A percentile compares a stretch with the other conserved stretches of the same genome.
Conservation (phyloP, 1,140 invertebrate genomes). For the Lepidotrigona ventralis region DNA sequence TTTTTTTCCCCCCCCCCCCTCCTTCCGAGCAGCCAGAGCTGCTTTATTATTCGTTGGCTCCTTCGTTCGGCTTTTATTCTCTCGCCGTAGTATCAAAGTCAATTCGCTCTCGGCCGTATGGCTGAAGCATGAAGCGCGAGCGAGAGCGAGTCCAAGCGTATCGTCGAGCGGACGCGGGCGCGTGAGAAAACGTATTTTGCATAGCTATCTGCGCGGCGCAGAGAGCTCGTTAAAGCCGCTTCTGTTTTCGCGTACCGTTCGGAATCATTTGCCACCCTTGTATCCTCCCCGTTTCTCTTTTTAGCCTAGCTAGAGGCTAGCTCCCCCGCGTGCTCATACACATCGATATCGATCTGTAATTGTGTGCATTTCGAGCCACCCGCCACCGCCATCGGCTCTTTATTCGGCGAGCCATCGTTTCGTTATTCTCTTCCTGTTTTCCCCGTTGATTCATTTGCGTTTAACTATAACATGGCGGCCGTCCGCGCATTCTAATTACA, state of each 20-base stretch:
- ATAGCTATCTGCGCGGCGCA: slow-evolving; percentile 56
- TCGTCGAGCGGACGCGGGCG: neutral
- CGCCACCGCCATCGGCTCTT: neutral
- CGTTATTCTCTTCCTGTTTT: slow-evolving; percentile 1
- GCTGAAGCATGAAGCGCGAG: neutral
- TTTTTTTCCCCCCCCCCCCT: too few relatives aligned
- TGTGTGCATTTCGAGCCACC: slow-evolving; percentile 1
- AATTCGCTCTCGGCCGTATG: slow-evolving; percentile 18
- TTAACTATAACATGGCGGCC: slow-evolving; percentile 7
- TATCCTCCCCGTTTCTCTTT: neutral
- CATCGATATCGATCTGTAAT: slow-evolving; percentile 35
- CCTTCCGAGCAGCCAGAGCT: neutral
- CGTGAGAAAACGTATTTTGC: slow-evolving; percentile 58
- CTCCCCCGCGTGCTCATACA: neutral
- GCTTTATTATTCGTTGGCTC: slow-evolving; percentile 26
- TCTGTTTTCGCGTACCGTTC: slow-evolving; percentile 39
- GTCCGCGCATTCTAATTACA: slow-evolving; percentile 39
- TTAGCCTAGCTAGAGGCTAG: too few relatives aligned
- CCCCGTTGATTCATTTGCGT: neutral
- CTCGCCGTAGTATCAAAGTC: slow-evolving; percentile 26
- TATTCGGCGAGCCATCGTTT: neutral
- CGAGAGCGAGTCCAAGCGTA: neutral
- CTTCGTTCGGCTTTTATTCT: slow-evolving; percentile 35
- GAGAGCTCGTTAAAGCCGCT: slow-evolving; percentile 48
- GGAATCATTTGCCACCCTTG: slow-evolving; percentile 27